Percentiles rank a stretch among this genome's conserved stretches.
phyloP scores from a whole-genome alignment of 2,797 vertebrate genomes.

The Cryptoprocta ferox region DNA sequence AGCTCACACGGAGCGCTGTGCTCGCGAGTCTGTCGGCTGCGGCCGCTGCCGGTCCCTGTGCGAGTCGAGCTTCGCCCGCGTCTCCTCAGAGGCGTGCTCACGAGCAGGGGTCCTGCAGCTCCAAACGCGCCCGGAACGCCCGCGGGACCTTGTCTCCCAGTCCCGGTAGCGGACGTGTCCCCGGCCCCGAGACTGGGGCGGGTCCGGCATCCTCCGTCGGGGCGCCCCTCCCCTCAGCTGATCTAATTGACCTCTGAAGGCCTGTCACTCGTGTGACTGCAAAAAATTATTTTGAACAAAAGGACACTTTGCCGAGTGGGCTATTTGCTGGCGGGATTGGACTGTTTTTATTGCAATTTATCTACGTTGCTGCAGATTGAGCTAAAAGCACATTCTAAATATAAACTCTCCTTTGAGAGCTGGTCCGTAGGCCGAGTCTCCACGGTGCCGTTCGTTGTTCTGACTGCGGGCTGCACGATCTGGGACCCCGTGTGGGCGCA shows the following conservation, averaged over 20 bases:
- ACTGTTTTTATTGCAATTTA: constrained; percentile 35
- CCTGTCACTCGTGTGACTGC: fast-evolving
- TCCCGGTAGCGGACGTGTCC: too few relatives aligned
- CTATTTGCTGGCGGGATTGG: background rate
- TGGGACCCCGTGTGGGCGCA: fast-evolving
- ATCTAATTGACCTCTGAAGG: background rate
- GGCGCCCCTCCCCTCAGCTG: background rate
- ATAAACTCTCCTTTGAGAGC: background rate
- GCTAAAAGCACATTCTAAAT: background rate
- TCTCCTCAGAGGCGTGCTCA: background rate
- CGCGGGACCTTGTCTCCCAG: background rate
- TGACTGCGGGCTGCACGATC: fast-evolving
- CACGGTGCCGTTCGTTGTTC: background rate
- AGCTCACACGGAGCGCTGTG: background rate
- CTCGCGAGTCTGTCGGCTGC: background rate
- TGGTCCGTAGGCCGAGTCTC: background rate
- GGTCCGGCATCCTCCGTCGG: fast-evolving
- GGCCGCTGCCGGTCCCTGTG: background rate
- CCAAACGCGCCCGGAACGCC: background rate
- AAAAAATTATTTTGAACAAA: background rate
- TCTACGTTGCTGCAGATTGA: background rate
- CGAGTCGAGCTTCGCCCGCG: background rate
- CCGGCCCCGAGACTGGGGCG: fast-evolving
- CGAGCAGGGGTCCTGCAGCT: background rate
- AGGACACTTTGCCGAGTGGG: background rate